phyloP scores from a whole-genome alignment of 2,113 vertebrate genomes.

The Mustela nigripes region DNA sequence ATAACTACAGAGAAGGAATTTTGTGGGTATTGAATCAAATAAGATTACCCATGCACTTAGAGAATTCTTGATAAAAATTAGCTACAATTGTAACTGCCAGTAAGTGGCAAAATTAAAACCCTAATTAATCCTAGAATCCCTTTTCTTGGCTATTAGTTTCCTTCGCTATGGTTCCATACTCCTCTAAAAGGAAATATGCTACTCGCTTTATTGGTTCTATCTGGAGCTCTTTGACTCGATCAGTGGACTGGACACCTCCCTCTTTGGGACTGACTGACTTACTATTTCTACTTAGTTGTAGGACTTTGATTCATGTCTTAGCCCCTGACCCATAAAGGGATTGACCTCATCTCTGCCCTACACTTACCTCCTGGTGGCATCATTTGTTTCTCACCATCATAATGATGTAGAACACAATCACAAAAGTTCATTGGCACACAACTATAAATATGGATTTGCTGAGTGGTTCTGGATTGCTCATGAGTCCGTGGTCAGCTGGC shows the following conservation, averaged over 20 bases:
- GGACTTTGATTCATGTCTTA: neutral
- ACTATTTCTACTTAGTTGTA: neutral
- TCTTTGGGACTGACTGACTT: neutral
- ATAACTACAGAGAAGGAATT: neutral
- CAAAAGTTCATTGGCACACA: neutral
- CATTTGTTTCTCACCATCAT: neutral
- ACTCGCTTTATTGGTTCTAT: neutral
- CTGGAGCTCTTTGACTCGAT: neutral
- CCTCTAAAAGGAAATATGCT: neutral
- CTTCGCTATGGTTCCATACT: neutral
- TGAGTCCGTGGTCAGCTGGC: neutral
- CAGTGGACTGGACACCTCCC: neutral
- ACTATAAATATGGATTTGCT: neutral
- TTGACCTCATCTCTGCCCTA: neutral
- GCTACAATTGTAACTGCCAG: neutral
- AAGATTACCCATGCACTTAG: neutral
- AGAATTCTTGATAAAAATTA: slow-evolving; percentile 49
- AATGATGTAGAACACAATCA: neutral
- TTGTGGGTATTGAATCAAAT: neutral
- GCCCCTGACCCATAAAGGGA: neutral
- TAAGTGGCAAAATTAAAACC: slow-evolving; percentile 13
- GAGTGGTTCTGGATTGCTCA: neutral
- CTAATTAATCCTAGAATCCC: neutral
- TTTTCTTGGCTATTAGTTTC: neutral
- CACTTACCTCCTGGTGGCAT: neutral